Evolutionary conservation across 1,140 invertebrate genomes (phyloP), one percentile per base, ranked within the genome.

Genomic region (Lordiphosa collinella): DNA sequence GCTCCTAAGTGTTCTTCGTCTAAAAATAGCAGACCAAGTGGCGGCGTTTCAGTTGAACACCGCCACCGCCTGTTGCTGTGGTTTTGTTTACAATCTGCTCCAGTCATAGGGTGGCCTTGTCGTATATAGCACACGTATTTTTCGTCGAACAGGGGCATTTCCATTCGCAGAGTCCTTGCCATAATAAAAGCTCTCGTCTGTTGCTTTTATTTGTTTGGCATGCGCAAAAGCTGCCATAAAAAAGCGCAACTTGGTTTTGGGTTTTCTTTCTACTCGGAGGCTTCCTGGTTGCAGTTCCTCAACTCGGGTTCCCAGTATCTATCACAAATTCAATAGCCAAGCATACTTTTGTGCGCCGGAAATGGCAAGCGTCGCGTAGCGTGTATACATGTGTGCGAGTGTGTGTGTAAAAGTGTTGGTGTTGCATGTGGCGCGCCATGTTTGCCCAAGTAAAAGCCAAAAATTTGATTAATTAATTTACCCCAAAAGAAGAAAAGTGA

Each of bases 391-490:
- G 31, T 56, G 18, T 43, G 13, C 41, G 50, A 35, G 32, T 34
- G 25, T 50, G 31, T 34, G 37, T 36, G 61, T 52, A 51, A 40
- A 49, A 34, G 34, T 64, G 46, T 51, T 43, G 37, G 63, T 60
- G 64, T 70, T 74, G 75, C 65, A 61, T 58, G 60, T 79, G 53
- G 53, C 49, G 70, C 56, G 57, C 53, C 53, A 79, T 79, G 75
- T 62, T 70, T 70, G 75, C 61, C 48, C 56, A 80, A 79, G 69
- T 79, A 79, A 80, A 69, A 58, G 37, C 44, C 11, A 37, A 70
- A 18, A 65, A 65, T 80, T 79, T 74, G 18, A 70, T 80, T 74
- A 70, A 65, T 70, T 70, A 46, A 62, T 58, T 79, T 58, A 71
- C 52, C 14, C 43, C 31, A 53, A 57, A 48, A 35, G 35, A 35